Evolutionary conservation across 2,888 invertebrate genomes (phyloP).

Genomic region (Pollenia griseotomentosa): DNA sequence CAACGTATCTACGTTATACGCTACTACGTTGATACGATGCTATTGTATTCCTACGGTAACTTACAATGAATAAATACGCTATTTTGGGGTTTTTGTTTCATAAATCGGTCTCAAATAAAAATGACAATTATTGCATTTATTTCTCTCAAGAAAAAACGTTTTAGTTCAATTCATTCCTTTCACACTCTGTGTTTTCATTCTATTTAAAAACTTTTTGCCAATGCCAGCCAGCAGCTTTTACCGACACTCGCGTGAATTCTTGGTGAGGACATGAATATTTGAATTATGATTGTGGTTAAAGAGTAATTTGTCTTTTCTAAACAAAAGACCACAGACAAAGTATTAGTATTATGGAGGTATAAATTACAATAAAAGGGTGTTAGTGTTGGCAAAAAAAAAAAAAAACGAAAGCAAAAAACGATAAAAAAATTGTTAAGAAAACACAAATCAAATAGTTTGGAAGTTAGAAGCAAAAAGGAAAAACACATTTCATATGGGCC

Average conservation of each 20-base stretch:
- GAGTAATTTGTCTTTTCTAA: slow-evolving; percentile 79
- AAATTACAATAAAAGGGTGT: slow-evolving; percentile 64
- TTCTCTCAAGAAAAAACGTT: too few relatives aligned
- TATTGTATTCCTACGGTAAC: too few relatives aligned
- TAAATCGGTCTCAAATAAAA: too few relatives aligned
- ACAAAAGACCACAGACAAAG: slow-evolving; percentile 71
- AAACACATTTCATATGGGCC: neutral
- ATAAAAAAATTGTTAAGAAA: slow-evolving; percentile 26
- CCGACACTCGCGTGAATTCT: slow-evolving; percentile 57
- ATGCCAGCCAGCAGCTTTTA: slow-evolving; percentile 51
- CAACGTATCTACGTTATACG: too few relatives aligned
- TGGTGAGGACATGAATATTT: slow-evolving; percentile 74
- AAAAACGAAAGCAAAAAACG: neutral
- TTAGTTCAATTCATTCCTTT: slow-evolving; percentile 16
- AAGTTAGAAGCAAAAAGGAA: slow-evolving; percentile 37
- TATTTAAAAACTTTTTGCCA: neutral
- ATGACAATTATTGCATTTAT: too few relatives aligned
- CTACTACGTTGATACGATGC: too few relatives aligned
- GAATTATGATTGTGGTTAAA: slow-evolving; percentile 80
- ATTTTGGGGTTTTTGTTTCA: too few relatives aligned
- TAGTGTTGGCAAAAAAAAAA: slow-evolving; percentile 16
- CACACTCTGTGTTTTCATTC: neutral
- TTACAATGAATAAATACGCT: too few relatives aligned
- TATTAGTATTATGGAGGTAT: slow-evolving; percentile 68
- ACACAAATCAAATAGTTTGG: slow-evolving; percentile 68